A percentile compares a stretch with the other conserved stretches of the same genome.
Evolutionary conservation across 2,888 invertebrate genomes (phyloP).

Genomic region (Hetaerina titia): DNA sequence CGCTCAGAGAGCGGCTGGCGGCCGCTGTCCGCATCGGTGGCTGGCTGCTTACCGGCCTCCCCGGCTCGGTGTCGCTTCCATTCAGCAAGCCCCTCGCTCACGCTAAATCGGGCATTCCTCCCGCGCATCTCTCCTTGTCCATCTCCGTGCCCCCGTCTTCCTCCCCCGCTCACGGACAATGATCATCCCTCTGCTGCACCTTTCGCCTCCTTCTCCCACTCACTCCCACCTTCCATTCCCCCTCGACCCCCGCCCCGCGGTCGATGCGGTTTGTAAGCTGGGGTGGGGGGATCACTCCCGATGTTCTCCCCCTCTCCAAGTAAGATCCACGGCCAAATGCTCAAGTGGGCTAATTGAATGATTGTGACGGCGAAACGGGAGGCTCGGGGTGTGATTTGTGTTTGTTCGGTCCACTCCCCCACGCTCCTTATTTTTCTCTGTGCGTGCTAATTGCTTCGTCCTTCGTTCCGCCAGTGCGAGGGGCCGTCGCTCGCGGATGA

Average conservation of each 20-base stretch:
- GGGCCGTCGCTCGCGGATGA: not conserved
- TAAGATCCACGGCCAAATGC: not conserved
- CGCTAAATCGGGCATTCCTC: not conserved
- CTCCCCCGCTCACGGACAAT: no score
- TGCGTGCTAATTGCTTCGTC: slow-evolving; percentile 26
- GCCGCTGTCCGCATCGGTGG: not conserved
- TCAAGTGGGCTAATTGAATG: slow-evolving; percentile 19
- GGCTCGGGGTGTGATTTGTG: not conserved
- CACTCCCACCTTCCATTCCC: no score
- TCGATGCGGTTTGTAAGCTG: no score
- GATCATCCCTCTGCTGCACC: no score
- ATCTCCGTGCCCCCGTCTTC: not conserved
- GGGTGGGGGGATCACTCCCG: no score
- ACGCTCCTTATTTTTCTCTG: not conserved
- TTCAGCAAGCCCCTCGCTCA: not conserved
- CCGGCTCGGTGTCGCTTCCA: not conserved
- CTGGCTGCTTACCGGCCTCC: no score
- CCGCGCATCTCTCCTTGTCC: not conserved
- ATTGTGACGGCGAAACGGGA: not conserved
- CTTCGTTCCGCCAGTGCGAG: not conserved
- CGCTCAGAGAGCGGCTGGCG: not conserved
- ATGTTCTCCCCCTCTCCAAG: no score
- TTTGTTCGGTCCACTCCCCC: not conserved
- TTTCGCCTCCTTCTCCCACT: no score
- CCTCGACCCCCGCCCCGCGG: no score